Percentiles rank a stretch among this genome's conserved stretches.
Conservation (phyloP, 2,888 invertebrate genomes). For the Auanema sp. region DNA sequence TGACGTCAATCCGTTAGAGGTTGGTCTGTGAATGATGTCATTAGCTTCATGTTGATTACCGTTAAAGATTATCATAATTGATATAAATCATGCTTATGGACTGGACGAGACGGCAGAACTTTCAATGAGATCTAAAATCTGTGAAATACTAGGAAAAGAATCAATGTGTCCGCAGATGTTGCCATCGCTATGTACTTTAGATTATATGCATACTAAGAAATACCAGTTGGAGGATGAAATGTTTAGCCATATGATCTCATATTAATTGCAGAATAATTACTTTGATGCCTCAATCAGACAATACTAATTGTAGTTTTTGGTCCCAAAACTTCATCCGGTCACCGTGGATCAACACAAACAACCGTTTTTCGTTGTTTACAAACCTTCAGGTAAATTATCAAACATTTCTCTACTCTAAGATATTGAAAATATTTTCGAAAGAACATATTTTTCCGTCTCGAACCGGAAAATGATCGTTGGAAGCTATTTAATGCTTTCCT, state of each 20-base stretch:
- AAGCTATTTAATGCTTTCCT: no score
- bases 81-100: conserved; percentile 33
- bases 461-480: conserved; percentile 2
- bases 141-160: conserved; percentile 13
- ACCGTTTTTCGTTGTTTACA: background rate
- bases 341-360: conserved; percentile 14
- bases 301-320: conserved; percentile 13
- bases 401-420: no score
- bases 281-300: conserved; percentile 4
- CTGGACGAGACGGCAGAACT: conserved; percentile 5
- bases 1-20: conserved; percentile 19
- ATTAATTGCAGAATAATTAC: conserved; percentile 7
- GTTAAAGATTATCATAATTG: conserved; percentile 28
- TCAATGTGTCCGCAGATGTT: conserved; percentile 21
- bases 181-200: conserved; percentile 15
- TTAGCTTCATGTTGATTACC: background rate
- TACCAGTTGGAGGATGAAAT: conserved; percentile 10
- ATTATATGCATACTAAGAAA: conserved; percentile 3
- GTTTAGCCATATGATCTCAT: background rate
- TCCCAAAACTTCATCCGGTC: conserved; percentile 5
- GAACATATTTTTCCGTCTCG: background rate
- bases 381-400: no score
- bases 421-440: background rate
- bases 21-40: background rate
- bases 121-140: conserved; percentile 10